Evolutionary conservation across 2,888 invertebrate genomes (phyloP), one percentile per base, ranked within the genome.

Genomic region (Acanthosepion esculentum): DNA sequence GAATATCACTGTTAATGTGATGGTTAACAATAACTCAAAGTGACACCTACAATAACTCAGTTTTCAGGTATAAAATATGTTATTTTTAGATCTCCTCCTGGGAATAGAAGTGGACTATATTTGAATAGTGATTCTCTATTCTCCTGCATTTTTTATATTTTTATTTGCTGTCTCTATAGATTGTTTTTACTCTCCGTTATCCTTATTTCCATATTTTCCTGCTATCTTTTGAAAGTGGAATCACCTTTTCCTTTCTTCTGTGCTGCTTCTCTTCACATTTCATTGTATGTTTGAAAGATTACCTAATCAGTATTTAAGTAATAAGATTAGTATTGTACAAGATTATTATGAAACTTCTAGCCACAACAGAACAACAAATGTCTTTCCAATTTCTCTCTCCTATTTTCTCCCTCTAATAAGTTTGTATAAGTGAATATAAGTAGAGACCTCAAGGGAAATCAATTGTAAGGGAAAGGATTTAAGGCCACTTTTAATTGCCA

Each of bases 311-410:
- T n/a, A 78, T 78, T 78, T 78, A 78, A 78, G 78, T 78, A 78
- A 78, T 78, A n/a, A n/a, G 78, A 78, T 78, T 78, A 78, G n/a
- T n/a, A 78, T 78, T 78, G 78, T 78, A 78, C 78, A 78, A 78
- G 78, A 78, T 78, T n/a, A 78, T 78, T 78, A n/a, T 78, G n/a
- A 78, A 78, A 78, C 78, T 78, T 78, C 15, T 15, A 78, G 78
- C n/a, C 12, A 33, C 78, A 78, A 78, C 78, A 78, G n/a, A 78
- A 78, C 78, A n/a, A n/a, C n/a, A 15, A 78, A n/a, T n/a, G 78
- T 78, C n/a, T n/a, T 33, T n/a, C 78, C 78, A 15, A 78, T 78
- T 33, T n/a, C n/a, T 33, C 78, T n/a, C 78, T 10, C n/a, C n/a
- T n/a, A 12, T 29, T 29, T 29, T n/a, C 29, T n/a, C 15, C 78